Percentiles rank a stretch among this genome's conserved stretches.
Evolutionary conservation across 2,797 vertebrate species (phyloP).

Genomic region (Smutsia temminckii): DNA sequence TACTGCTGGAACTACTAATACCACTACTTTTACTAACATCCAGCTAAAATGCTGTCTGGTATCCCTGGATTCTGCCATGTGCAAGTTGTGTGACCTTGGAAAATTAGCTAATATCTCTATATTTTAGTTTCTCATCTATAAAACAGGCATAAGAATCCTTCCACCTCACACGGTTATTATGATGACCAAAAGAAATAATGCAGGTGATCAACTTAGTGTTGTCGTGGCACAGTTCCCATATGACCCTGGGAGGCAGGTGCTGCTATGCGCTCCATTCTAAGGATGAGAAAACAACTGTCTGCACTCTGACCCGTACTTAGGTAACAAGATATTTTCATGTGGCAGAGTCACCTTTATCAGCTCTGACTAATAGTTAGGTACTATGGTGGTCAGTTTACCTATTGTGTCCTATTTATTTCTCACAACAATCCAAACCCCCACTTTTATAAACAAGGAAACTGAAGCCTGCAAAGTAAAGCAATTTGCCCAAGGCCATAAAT

Average conservation of each 20-base stretch:
- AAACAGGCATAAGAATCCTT: background rate
- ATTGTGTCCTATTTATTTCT: background rate
- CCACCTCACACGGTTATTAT: background rate
- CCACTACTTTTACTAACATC: background rate
- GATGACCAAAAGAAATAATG: background rate
- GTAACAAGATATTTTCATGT: background rate
- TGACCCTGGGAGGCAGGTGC: background rate
- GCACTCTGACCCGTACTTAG: background rate
- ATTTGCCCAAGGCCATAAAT: background rate
- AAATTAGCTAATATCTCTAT: background rate
- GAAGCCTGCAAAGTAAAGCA: background rate
- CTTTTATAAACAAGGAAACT: background rate
- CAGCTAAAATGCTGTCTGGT: background rate
- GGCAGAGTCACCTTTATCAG: background rate
- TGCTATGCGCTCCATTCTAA: background rate
- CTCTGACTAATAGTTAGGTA: background rate
- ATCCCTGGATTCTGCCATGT: background rate
- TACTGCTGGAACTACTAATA: background rate
- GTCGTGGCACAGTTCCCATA: background rate
- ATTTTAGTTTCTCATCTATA: constrained; percentile 18
- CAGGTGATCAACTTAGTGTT: background rate
- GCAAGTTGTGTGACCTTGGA: background rate
- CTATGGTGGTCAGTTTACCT: background rate
- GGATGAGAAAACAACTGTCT: background rate
- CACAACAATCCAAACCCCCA: background rate